Base-by-base conservation (phyloP, 2,113 vertebrate species). In the Cyanocitta stelleri region DNA sequence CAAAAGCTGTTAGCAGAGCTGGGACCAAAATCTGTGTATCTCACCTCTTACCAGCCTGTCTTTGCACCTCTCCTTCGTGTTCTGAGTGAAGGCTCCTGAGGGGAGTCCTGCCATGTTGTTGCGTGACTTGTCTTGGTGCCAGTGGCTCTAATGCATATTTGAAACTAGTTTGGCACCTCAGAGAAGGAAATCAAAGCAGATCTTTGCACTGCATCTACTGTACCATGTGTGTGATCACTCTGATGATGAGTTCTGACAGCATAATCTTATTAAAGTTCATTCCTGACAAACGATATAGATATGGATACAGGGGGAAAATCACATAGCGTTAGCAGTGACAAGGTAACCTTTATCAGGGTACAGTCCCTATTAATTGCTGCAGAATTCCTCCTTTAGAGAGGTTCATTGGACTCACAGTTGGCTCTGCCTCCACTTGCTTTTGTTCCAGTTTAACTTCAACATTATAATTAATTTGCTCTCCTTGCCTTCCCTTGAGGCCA, bases 261-360 rank as follows among this genome's bases (percentile, higher is more conserved):
- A 85, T 58, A 64, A 94, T 94, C 87, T 90, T 95, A 84, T 67
- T 94, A 91, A 96, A 97, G 93, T 96, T 96, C 81, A 93, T 86
- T 90, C 68, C 85, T 94, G 95, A 95, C 91, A 94, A 94, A 88
- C 4, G 14, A 82, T 90, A 85, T 32, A 79, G 88, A 95, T 97
- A 92, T 61, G 77, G 61, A 46, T 87, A 62, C 56, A 63, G 68
- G 90, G 85, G 68, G 4, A 17, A 66, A 94, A 93, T 90, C 95
- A 96, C 78, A 62, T 16, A 35, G 58, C 72, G 90, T 94, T 95
- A 89, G 84, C 56, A 72, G 68, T 94, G 95, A 95, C 93, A 96
- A 86, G 56, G 89, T 95, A 96, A 97, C 95, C 94, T 96, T 96
- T 96, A 94, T 88, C 78, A 96, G 94, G 91, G 78, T 79, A 88